A percentile compares a stretch with the other conserved stretches of the same genome.
phyloP scores from a whole-genome alignment of 2,113 vertebrate genomes.

The Oplegnathus fasciatus region DNA sequence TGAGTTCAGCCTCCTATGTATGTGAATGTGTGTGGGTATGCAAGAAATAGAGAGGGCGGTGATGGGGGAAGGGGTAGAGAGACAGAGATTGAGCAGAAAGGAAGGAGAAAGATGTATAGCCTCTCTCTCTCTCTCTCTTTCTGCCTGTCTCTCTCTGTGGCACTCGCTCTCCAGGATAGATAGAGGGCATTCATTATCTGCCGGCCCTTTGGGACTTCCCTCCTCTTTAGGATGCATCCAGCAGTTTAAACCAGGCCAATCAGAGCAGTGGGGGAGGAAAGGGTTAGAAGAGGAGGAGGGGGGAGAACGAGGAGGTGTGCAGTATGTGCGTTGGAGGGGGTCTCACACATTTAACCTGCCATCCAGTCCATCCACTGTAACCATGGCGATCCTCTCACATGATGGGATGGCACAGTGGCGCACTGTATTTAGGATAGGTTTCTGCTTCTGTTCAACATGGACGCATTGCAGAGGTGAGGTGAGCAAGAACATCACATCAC shows the following conservation, averaged over 20 bases:
- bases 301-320: neutral
- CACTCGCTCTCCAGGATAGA: slow-evolving; percentile 67
- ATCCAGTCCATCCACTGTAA: slow-evolving; percentile 43
- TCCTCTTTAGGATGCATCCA: slow-evolving; percentile 76
- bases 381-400: slow-evolving; percentile 38
- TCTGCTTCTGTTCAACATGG: slow-evolving; percentile 32
- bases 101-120: slow-evolving; percentile 45
- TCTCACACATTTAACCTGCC: slow-evolving; percentile 40
- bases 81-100: neutral
- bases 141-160: slow-evolving; percentile 34
- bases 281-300: slow-evolving; percentile 7
- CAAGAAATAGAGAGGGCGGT: slow-evolving; percentile 28
- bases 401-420: slow-evolving; percentile 7
- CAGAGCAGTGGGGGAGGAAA: slow-evolving; percentile 49
- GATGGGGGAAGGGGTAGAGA: neutral
- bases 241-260: slow-evolving; percentile 74
- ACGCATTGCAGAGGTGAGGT: slow-evolving; percentile 39
- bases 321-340: neutral
- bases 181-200: slow-evolving; percentile 82
- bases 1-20: slow-evolving; percentile 46
- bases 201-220: slow-evolving; percentile 65
- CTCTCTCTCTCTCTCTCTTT: slow-evolving; percentile 35
- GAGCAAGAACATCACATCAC: slow-evolving; percentile 3
- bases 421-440: slow-evolving; percentile 18
- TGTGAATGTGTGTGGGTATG: slow-evolving; percentile 41